Evolutionary conservation across 2,888 invertebrate genomes (phyloP), one percentile per base, ranked within the genome.

Genomic region (Acanthopleura granulata): DNA sequence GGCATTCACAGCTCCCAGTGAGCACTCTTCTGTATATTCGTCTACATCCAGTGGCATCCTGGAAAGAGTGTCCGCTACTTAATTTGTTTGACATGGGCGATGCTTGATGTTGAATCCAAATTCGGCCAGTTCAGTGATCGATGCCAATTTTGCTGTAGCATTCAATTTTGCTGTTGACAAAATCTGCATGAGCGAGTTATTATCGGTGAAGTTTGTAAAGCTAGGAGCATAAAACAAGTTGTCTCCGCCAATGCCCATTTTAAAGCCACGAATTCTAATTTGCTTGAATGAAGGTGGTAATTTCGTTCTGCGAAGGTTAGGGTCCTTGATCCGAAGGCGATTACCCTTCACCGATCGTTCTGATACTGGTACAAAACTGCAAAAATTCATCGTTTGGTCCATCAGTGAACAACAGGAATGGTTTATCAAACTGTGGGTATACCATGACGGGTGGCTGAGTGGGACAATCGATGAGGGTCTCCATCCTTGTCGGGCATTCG

Each of bases 341-440:
- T 72, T 4, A 78, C 78, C n/a, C 73, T 50, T 18, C 49, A 25
- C 22, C n/a, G 30, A 14, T 22, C 49, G 57, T 75, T 76, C n/a
- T 76, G 74, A 12, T 70, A 49, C 49, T 80, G 78, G 72, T 79
- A 80, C 29, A 80, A 49, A 12, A 79, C 76, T 29, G 76, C 78
- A 29, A 77, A 1, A 79, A 69, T 15, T 77, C 76, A n/a, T 62
- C 16, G 16, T 30, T 18, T 62, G 70, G 62, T 0, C 75, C 75
- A 62, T 80, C 80, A 15, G 72, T 76, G 62, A 76, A 72, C 4
- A 81, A 25, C 9, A 73, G 72, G 51, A 76, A 81, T 49, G 80
- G 74, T 4, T 61, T 61, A n/a, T 25, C 29, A 49, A 49, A 74
- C 70, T 79, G 75, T 12, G 78, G 71, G 50, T 70, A 78, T 16